Evolutionary conservation across 2,888 invertebrate genomes (phyloP).

Genomic region (Pollenia angustigena): DNA sequence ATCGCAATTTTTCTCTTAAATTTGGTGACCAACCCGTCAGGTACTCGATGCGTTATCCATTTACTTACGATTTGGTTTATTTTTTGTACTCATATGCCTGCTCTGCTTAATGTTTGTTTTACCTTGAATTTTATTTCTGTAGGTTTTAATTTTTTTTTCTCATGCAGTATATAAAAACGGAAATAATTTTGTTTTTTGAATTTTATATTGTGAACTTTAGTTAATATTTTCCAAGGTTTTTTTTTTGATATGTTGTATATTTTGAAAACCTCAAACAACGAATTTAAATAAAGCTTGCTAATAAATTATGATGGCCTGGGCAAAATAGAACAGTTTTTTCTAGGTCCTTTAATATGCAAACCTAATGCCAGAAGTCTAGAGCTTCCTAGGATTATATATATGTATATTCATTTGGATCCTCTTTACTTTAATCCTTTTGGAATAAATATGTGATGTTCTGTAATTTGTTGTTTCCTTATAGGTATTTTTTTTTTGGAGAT

Average conservation of each 20-base stretch:
- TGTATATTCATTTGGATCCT: too few species aligned
- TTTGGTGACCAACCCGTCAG: constrained; percentile 16
- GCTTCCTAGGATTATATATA: too few species aligned
- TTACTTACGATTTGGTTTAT: constrained; percentile 4
- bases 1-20: not conserved
- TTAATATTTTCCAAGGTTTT: constrained; percentile 65
- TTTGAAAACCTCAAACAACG: constrained; percentile 14
- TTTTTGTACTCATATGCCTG: constrained; percentile 22
- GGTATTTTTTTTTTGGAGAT: too few species aligned
- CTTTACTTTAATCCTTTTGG: too few species aligned
- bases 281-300: constrained; percentile 32
- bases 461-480: too few species aligned
- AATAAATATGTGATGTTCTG: too few species aligned
- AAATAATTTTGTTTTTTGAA: constrained; percentile 58
- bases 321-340: constrained; percentile 69
- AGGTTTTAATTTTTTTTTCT: not conserved
- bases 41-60: not conserved
- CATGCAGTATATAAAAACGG: constrained; percentile 34
- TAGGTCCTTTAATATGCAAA: constrained; percentile 55
- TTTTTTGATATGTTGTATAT: constrained; percentile 12
- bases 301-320: constrained; percentile 61
- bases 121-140: constrained; percentile 52
- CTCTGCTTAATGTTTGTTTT: constrained; percentile 49
- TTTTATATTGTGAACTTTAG: constrained; percentile 23
- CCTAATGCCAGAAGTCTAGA: not conserved